Base-by-base conservation (phyloP, 2,113 vertebrate species). In the Phyllopteryx taeniolatus region DNA sequence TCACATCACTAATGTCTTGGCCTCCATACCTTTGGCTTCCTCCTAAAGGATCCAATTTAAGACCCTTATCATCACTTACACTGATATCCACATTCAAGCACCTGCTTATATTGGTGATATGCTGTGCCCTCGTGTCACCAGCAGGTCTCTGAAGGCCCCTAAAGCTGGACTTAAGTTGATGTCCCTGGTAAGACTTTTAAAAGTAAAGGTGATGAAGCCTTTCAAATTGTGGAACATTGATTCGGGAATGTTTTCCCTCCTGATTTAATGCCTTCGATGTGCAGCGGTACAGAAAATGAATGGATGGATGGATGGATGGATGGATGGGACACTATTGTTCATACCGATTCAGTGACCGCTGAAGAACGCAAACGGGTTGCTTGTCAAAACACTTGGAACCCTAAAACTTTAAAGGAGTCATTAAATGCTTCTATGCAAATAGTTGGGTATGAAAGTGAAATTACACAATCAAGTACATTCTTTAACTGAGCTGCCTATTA, bases 31-130 rank as follows among this genome's bases (percentile, higher is more conserved):
- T 59, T 39, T 31, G 22, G 22, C 56, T 59, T 59, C 56, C 56
- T 59, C 56, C 22, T 59, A 59, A 10, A 59, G 56, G 56, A 59
- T 59, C 56, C 56, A 59, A 59, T 59, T 59, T 59, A 59, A 59
- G 22, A 59, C 20, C 56, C 56, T 59, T 59, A 59, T 59, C 56
- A 59, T 59, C 56, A 59, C 56, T 59, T 59, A 59, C 56, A 31
- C 56, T 59, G 56, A 59, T n/a, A 14, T 59, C 22, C 56, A 27
- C 56, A n/a, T 59, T 59, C 22, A 59, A 59, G 56, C 56, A 59
- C 56, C 56, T 59, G 56, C 56, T 59, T 59, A 59, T 59, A 59
- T 59, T 31, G 27, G 56, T 31, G 56, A 59, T 59, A 31, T 13
- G 56, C 56, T 31, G 56, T 59, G 56, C 22, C 56, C 56, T 59